Base-by-base conservation (phyloP, 2,113 vertebrate genomes). In the Vireo altiloquus region DNA sequence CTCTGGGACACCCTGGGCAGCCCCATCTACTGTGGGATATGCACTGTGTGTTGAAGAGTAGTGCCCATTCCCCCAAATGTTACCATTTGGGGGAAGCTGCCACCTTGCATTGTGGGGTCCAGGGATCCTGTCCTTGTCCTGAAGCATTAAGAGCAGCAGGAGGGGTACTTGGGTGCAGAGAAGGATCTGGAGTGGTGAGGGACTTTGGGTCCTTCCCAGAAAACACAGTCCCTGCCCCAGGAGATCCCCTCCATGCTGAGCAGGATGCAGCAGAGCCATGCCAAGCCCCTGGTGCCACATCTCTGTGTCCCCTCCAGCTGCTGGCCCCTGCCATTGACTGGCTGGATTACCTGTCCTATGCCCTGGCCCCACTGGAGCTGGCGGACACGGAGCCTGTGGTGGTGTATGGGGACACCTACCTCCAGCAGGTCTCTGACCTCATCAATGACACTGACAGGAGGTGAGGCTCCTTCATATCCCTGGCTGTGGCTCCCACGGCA, bases 361-460 rank as follows among this genome's bases (percentile, higher is more conserved):
- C 98, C 21, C 95, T 99, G 77, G 97, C 98, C 20, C 99, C 99
- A 0, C 97, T 99, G 96, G 99, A 99, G 42, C 97, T 99, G 64
- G 97, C 98, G 0, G 99, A 99, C 75, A 98, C 97, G 0, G 99
- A 99, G 56, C 98, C 99, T 0, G 98, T 99, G 59, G 99, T 99
- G 66, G 98, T 99, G 13, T 99, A 99, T 2, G 99, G 99, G 93
- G 98, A 95, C 31, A 98, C 99, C 49, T 99, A 99, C 85, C 98
- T 99, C 78, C 98, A 99, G 92, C 99, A 99, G 96, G 98, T 99
- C 87, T 99, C 99, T 0, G 98, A 99, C 27, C 98, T 99, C 96
- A 99, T 99, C 97, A 99, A 99, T 92, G 95, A 91, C 97, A 99
- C 99, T 0, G 98, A 99, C 87, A 98, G 85, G 97, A 99, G 98